Base-by-base conservation (phyloP, 2,888 invertebrate genomes). In the Seira sanloemensis region DNA sequence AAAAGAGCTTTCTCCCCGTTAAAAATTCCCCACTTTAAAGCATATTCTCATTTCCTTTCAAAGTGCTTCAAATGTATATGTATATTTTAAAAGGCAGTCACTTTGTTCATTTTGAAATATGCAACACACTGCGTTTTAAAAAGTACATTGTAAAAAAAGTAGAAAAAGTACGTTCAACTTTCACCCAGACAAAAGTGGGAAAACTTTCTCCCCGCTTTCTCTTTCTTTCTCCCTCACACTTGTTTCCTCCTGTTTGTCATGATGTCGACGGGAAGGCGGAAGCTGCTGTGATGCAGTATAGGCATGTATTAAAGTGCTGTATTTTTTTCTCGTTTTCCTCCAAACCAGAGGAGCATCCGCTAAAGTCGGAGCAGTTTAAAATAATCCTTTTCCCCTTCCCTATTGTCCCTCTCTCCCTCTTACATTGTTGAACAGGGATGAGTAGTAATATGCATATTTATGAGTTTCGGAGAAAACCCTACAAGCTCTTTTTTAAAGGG, bases 381-480 rank as follows among this genome's bases (percentile, higher is more conserved):
- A 62, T 62, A 62, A 62, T 62, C 62, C 62, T 62, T 23, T 62
- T 21, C 4, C 62, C 23, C 21, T 62, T 62, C 21, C 21, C 4
- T 62, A 62, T 23, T 16, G 1, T 62, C n/a, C 16, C n/a, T 50
- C n/a, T 23, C n/a, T n/a, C n/a, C n/a, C n/a, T n/a, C n/a, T n/a
- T n/a, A n/a, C n/a, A n/a, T 23, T 62, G 62, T 62, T 62, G 21
- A 21, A 23, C 7, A 9, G 21, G 62, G 62, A 62, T 62, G 18
- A 37, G 69, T 37, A 25, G n/a, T n/a, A 50, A 72, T 54, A 72
- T 72, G 72, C 72, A 72, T 72, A 72, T 72, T 72, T 72, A 72
- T 72, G 72, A 72, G 58, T 21, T 24, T 12, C 19, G 62, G 9
- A 62, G 62, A 21, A 62, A 62, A 62, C 19, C 19, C 21, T 23